phyloP scores from a whole-genome alignment of 2,113 vertebrate genomes.

The Nestor notabilis region DNA sequence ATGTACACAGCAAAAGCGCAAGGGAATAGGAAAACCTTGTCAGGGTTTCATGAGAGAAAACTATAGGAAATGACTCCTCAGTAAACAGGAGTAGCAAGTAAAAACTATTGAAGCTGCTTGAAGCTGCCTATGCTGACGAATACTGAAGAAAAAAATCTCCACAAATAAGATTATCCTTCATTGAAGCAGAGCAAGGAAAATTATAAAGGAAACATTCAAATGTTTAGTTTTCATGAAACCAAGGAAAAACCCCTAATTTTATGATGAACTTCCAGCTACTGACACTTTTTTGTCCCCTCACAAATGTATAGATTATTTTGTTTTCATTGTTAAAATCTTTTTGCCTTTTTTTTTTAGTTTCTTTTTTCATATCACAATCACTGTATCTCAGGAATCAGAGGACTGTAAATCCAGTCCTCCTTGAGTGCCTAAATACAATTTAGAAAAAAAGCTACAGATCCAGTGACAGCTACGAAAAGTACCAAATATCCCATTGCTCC shows the following conservation, averaged over 20 bases:
- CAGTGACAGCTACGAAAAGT: neutral
- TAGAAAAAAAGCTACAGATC: neutral
- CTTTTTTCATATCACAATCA: neutral
- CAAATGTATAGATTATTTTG: neutral
- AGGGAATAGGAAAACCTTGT: neutral
- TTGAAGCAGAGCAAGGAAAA: neutral
- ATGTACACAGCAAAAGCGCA: neutral
- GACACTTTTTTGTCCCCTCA: neutral
- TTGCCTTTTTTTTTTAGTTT: neutral
- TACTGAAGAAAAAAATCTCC: neutral
- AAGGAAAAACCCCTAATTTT: neutral
- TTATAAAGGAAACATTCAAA: rapidly evolving
- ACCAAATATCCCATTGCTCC: slow-evolving; percentile 20
- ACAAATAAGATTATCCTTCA: neutral
- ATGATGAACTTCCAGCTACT: neutral
- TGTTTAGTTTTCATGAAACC: neutral
- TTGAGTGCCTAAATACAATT: neutral
- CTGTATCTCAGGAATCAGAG: neutral
- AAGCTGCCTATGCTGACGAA: neutral
- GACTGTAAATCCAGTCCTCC: neutral
- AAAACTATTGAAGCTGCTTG: neutral
- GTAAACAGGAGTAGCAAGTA: neutral
- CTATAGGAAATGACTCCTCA: neutral
- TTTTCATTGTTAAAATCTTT: neutral
- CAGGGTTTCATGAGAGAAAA: neutral